These are phyloP conservation scores for Andrena bicolor DNA, from an alignment of 2,888 invertebrate species.

Conservation along the genomic window DNA sequence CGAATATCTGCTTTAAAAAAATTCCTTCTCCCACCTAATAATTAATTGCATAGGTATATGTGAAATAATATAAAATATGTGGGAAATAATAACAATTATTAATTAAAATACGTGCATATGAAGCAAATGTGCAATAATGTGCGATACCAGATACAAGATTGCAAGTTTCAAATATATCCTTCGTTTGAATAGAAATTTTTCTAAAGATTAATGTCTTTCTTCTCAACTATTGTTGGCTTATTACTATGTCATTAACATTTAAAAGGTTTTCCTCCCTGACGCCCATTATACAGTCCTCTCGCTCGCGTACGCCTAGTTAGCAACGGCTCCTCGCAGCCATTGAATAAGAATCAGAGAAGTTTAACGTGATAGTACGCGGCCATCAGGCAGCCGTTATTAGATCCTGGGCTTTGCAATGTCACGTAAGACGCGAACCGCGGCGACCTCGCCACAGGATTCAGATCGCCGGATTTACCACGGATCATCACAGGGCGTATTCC, in stretches of 20 bases:
- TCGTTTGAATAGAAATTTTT: neutral
- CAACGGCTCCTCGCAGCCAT: constrained; percentile 14
- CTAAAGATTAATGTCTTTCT: neutral
- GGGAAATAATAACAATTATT: too few relatives aligned
- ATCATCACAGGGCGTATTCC: constrained; percentile 82
- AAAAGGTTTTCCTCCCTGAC: neutral
- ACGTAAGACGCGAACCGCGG: constrained; percentile 43
- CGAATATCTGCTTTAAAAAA: too few relatives aligned
- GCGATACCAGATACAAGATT: too few relatives aligned
- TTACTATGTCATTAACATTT: constrained; percentile 7
- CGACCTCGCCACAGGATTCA: constrained; percentile 62
- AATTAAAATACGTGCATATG: too few relatives aligned
- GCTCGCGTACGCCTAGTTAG: constrained; percentile 1
- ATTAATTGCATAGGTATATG: too few relatives aligned
- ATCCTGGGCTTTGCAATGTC: constrained; percentile 49
- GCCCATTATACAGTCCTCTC: neutral
- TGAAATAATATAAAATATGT: too few relatives aligned
- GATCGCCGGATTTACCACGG: constrained; percentile 76
- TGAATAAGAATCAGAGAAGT: neutral
- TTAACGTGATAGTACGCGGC: constrained; percentile 34
- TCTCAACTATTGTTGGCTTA: neutral
- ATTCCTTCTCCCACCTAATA: too few relatives aligned
- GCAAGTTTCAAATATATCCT: too few relatives aligned
- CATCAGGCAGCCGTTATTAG: constrained; percentile 67
- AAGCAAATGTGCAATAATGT: too few relatives aligned